These are phyloP conservation scores for Lophochroa leadbeateri DNA, from an alignment of 2,113 vertebrate genomes.

Conservation along the genomic window DNA sequence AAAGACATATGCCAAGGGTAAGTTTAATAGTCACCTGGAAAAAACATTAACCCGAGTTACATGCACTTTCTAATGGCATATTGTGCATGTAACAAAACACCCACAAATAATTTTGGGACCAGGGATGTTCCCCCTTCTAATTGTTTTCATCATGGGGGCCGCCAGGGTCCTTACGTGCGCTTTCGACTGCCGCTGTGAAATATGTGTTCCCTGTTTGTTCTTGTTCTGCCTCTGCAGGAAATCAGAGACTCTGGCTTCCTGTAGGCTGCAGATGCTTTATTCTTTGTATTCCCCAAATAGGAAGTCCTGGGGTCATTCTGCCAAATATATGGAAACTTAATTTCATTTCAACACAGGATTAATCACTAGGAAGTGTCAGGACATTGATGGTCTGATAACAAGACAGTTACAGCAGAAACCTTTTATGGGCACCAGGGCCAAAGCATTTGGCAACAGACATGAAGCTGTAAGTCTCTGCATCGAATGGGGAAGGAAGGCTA, in stretches of 20 bases:
- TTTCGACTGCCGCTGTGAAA: neutral
- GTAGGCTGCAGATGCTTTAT: constrained; percentile 46
- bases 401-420: constrained; percentile 57
- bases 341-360: constrained; percentile 49
- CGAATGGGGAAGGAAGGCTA: constrained; percentile 33
- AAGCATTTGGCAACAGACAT: constrained; percentile 9
- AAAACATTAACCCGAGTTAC: constrained; percentile 2
- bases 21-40: constrained; percentile 10
- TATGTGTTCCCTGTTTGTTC: constrained; percentile 64
- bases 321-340: constrained; percentile 55
- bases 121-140: constrained; percentile 33
- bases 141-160: constrained; percentile 36
- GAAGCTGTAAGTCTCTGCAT: neutral
- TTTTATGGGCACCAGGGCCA: constrained; percentile 54
- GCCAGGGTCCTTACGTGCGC: constrained; percentile 38
- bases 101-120: constrained; percentile 23
- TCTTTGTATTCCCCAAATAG: constrained; percentile 67
- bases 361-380: constrained; percentile 61
- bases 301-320: constrained; percentile 54
- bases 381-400: constrained; percentile 21
- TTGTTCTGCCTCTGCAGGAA: constrained; percentile 67
- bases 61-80: constrained; percentile 12
- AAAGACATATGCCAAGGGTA: constrained; percentile 7
- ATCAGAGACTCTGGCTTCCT: constrained; percentile 71
- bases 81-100: constrained; percentile 25